Evolutionary conservation across 2,797 vertebrate species (phyloP), one percentile per base, ranked within the genome.

Genomic region (Enteromius afrohamiltoni): DNA sequence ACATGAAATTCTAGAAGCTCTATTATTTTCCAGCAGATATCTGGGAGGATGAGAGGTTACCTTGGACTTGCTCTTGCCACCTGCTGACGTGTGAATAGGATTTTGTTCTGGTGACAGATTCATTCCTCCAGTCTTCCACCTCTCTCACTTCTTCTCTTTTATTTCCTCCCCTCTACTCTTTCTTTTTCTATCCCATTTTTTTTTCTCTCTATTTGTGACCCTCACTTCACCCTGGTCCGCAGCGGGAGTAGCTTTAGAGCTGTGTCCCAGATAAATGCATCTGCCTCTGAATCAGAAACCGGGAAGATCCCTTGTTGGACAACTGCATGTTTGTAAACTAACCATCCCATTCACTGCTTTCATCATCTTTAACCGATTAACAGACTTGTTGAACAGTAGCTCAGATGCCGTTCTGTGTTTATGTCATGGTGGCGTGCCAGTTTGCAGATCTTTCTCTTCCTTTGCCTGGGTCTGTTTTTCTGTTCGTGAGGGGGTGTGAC

Each of bases 21-120:
- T 23, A 26, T 65, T 75, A 51, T 75, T 68, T 84, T 76, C 23
- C 37, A 49, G 34, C 10, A 55, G 13, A 58, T 70, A 83, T 91
- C 89, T 86, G 91, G 87, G 86, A 82, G 77, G 62, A 79, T 81
- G 86, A 81, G 74, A 83, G 82, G 79, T 83, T 84, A 55, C 67
- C 23, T 64, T 80, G 77, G 77, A 77, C 76, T 84, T 76, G 55
- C 58, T 85, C 82, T 80, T 75, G 65, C 86, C 85, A 84, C 85
- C 79, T 77, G 79, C 81, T 77, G 85, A 89, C n/a, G 85, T 88
- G 88, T 77, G 85, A 89, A 89, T 89, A 79, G 83, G 75, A 87
- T 89, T 89, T 85, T 85, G 67, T 77, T 86, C 53, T 84, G 31
- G 81, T 86, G 83, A 85, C 83, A 82, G 83, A 83, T 86, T 60